Conservation (phyloP, 2,113 vertebrate species). For the Coracopsis vasa region DNA sequence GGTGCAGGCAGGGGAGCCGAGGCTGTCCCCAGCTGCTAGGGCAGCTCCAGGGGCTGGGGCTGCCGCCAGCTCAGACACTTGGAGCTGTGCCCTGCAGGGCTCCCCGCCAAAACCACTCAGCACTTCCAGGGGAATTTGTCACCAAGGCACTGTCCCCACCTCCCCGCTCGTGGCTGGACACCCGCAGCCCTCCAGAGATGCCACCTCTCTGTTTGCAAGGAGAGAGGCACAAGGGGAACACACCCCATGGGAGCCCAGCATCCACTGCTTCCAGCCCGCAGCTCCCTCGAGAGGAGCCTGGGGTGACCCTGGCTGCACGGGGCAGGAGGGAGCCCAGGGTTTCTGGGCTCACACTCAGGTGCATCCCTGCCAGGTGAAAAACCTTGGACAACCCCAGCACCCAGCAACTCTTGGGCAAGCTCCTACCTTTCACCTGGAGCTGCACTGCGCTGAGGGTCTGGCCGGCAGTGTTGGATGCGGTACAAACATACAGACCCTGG, state of each 20-base stretch:
- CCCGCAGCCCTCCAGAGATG: background rate
- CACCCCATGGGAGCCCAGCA: background rate
- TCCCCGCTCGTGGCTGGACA: background rate
- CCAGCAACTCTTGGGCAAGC: rapidly evolving
- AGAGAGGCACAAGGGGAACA: background rate
- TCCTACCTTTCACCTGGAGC: conserved; percentile 90
- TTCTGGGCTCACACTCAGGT: background rate
- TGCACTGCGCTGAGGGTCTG: conserved; percentile 94
- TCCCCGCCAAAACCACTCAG: background rate
- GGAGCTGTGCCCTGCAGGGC: background rate
- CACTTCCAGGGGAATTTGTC: conserved; percentile 25
- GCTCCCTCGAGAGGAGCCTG: background rate
- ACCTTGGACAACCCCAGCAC: rapidly evolving
- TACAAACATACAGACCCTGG: conserved; percentile 92
- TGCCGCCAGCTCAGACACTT: background rate
- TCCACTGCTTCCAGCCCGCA: background rate
- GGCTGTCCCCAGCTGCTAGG: background rate
- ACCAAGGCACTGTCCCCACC: background rate
- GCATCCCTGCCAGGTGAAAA: background rate
- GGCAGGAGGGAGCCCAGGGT: background rate
- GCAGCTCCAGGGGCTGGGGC: background rate
- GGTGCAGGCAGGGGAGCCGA: too few relatives aligned
- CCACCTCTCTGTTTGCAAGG: background rate
- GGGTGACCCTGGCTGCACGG: background rate
- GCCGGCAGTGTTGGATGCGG: conserved; percentile 91